Conservation (phyloP, 1,140 invertebrate species). For the Tetraneura akinire region DNA sequence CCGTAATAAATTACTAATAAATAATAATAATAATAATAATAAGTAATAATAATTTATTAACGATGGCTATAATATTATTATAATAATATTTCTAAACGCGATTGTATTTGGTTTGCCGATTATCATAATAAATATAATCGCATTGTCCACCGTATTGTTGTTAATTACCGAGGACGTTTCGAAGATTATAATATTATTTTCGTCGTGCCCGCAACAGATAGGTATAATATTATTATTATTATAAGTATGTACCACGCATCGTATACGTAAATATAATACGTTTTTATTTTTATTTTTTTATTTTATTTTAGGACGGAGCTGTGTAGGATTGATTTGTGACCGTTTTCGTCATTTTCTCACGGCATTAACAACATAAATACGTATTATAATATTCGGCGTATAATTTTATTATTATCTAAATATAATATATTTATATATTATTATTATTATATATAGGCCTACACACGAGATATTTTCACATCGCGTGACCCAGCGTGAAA, state of each 20-base stretch:
- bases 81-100: neutral
- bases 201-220: too few relatives aligned
- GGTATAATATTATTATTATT: too few relatives aligned
- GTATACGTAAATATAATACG: too few relatives aligned
- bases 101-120: neutral
- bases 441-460: conserved; percentile 18
- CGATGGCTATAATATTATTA: too few relatives aligned
- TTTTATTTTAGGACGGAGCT: neutral
- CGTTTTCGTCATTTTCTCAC: conserved; percentile 49
- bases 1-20: neutral
- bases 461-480: conserved; percentile 24
- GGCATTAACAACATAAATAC: conserved; percentile 6
- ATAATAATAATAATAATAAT: neutral
- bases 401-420: too few relatives aligned
- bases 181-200: neutral
- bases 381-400: neutral
- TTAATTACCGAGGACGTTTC: conserved; percentile 14
- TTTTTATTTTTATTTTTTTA: too few relatives aligned
- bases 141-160: neutral
- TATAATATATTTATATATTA: neutral
- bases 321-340: conserved; percentile 51
- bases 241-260: neutral
- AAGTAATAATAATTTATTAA: too few relatives aligned
- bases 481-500: conserved; percentile 38
- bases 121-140: neutral